Conservation (phyloP, 2,888 invertebrate species). For the Melieria picta region DNA sequence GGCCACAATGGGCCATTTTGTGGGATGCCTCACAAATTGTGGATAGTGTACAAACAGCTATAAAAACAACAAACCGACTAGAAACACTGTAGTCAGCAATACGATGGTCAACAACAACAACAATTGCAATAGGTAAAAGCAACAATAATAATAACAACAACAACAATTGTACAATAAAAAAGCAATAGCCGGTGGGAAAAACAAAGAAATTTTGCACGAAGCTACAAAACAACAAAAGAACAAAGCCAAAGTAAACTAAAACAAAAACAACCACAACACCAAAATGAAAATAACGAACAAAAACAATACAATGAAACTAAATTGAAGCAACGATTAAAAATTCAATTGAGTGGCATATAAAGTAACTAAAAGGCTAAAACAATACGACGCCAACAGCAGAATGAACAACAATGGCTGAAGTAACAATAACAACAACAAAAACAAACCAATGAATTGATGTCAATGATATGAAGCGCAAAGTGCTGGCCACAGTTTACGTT, state of each 20-base stretch:
- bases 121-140: background rate
- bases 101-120: background rate
- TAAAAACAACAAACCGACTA: background rate
- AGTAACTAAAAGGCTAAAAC: conserved; percentile 10
- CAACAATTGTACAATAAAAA: conserved; percentile 1
- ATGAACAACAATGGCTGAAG: conserved; percentile 1
- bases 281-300: conserved; percentile 6
- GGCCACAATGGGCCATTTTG: too few relatives aligned
- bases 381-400: background rate
- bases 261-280: background rate
- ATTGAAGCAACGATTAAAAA: conserved; percentile 55
- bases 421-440: background rate
- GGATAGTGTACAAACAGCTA: too few relatives aligned
- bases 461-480: too few relatives aligned
- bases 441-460: too few relatives aligned
- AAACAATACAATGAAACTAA: conserved; percentile 1
- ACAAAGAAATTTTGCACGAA: background rate
- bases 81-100: background rate
- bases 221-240: background rate
- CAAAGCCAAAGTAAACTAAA: background rate
- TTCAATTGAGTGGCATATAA: conserved; percentile 56
- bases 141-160: conserved; percentile 11
- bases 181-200: background rate
- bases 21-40: too few relatives aligned
- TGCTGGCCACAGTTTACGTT: too few relatives aligned